Conservation (phyloP, 2,888 invertebrate species). For the Corythucha ciliata region DNA sequence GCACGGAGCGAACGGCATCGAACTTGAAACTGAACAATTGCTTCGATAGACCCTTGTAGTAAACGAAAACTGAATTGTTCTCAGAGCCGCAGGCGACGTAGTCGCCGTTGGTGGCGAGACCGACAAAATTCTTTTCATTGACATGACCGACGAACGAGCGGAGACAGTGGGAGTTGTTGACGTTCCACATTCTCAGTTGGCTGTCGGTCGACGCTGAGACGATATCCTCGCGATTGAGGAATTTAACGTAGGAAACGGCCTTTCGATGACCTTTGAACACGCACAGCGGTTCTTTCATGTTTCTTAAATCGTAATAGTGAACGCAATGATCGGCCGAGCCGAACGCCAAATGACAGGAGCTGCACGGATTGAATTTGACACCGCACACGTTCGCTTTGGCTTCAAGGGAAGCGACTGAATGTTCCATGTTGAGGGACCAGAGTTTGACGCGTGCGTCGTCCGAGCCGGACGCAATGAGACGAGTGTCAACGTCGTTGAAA, state of each 20-base stretch:
- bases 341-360: slow-evolving; percentile 81
- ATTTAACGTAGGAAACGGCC: slow-evolving; percentile 90
- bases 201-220: slow-evolving; percentile 90
- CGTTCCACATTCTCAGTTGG: slow-evolving; percentile 83
- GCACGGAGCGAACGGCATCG: slow-evolving; percentile 66
- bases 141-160: slow-evolving; percentile 83
- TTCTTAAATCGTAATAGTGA: slow-evolving; percentile 86
- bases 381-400: slow-evolving; percentile 93
- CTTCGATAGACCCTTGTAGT: slow-evolving; percentile 80
- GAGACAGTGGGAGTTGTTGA: slow-evolving; percentile 62
- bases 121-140: slow-evolving; percentile 94
- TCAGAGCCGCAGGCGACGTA: slow-evolving; percentile 92
- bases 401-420: slow-evolving; percentile 78
- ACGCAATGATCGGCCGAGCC: slow-evolving; percentile 96
- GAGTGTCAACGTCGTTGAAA: slow-evolving; percentile 83
- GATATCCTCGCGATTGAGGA: slow-evolving; percentile 71
- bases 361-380: slow-evolving; percentile 79
- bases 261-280: slow-evolving; percentile 84
- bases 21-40: slow-evolving; percentile 80
- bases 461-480: slow-evolving; percentile 81
- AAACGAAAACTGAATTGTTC: slow-evolving; percentile 85
- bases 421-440: slow-evolving; percentile 80
- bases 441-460: slow-evolving; percentile 89
- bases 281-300: slow-evolving; percentile 68
- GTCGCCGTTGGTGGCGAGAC: slow-evolving; percentile 81